Conservation (phyloP, 2,888 invertebrate species). For the Nephrocerus scutellatus region DNA sequence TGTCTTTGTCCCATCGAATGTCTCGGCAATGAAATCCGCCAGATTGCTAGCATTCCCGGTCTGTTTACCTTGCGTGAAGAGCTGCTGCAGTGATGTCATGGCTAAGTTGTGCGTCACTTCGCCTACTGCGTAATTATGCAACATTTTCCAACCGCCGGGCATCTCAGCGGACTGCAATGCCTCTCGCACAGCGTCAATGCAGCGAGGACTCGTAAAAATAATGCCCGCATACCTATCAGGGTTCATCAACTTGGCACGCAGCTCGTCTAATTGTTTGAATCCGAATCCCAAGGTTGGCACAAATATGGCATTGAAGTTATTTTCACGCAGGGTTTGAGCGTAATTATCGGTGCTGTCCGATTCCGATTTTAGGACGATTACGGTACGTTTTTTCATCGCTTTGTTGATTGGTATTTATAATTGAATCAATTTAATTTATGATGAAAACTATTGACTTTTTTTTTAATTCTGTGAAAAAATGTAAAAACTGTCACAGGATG, state of each 20-base stretch:
- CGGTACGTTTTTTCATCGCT: too few relatives aligned
- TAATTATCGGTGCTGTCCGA: slow-evolving; percentile 49
- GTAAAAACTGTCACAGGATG: too few relatives aligned
- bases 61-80: slow-evolving; percentile 51
- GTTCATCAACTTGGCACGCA: slow-evolving; percentile 46
- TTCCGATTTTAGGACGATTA: slow-evolving; percentile 46
- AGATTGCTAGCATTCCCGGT: slow-evolving; percentile 52
- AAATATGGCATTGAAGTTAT: slow-evolving; percentile 48
- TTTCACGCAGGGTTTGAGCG: slow-evolving; percentile 43
- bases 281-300: slow-evolving; percentile 52
- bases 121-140: slow-evolving; percentile 52
- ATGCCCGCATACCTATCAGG: slow-evolving; percentile 50
- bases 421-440: too few relatives aligned
- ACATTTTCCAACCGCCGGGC: slow-evolving; percentile 45
- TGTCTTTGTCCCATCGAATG: slow-evolving; percentile 45
- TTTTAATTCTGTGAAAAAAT: too few relatives aligned
- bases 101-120: slow-evolving; percentile 51
- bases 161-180: slow-evolving; percentile 46
- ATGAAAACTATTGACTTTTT: too few relatives aligned
- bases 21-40: slow-evolving; percentile 49
- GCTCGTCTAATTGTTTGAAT: slow-evolving; percentile 48
- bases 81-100: slow-evolving; percentile 43
- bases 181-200: slow-evolving; percentile 49
- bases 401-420: too few relatives aligned
- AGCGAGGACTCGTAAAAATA: slow-evolving; percentile 54